Evolutionary conservation across 2,888 invertebrate genomes (phyloP), one percentile per base, ranked within the genome.

Genomic region (Athalia rosae): DNA sequence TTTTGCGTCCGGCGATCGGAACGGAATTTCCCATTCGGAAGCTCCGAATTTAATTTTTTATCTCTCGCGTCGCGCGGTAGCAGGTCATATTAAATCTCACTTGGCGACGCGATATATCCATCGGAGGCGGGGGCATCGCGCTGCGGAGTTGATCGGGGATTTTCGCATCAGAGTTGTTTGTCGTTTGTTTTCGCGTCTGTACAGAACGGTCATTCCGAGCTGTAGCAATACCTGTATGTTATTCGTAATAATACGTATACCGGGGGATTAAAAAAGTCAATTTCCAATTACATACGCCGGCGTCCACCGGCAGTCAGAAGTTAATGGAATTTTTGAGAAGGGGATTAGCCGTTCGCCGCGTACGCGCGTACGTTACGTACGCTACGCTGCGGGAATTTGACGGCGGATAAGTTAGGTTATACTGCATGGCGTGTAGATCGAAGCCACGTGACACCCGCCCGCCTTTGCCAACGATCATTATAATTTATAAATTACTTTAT

Each of bases 271-370:
- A 71, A 71, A 71, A 71, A 71, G 71, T 71, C 71, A 71, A 71
- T 71, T 71, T 71, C 58, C 56, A 56, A 71, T 71, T 71, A 71
- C 58, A 56, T 58, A 71, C 56, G 71, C 58, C 45, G 45, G 4
- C 9, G 41, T 28, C 28, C 28, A 28, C 28, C 28, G 28, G 28
- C 28, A 28, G 28, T 28, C 28, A 28, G 28, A 28, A 71, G 82
- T 84, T 89, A 89, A 89, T 89, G 89, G 89, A 89, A 89, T 89
- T 89, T 89, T 89, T 88, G 85, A 89, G 85, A 80, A 86, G 87
- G 86, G 85, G 88, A 87, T 88, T 88, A 88, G 81, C 80, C 80
- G 28, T 28, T 28, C 28, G 28, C 28, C 73, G 79, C 80, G 79
- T 79, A 53, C 69, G 48, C 59, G 28, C 28, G 28, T 28, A 28